phyloP scores from a whole-genome alignment of 1,140 invertebrate genomes.

The Diprion similis region DNA sequence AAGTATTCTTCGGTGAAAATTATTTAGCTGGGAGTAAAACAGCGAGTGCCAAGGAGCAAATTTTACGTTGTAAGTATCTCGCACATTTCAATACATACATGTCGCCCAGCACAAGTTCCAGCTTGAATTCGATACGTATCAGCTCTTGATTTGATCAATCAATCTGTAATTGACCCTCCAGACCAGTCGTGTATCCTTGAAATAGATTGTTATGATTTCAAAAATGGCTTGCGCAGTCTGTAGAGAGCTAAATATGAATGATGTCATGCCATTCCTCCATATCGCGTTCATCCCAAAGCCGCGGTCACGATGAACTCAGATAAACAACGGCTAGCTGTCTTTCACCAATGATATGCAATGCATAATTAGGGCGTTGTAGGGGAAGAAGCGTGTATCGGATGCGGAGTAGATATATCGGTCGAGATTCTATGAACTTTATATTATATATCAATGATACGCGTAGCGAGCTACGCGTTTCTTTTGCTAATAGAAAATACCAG shows the following conservation, averaged over 20 bases:
- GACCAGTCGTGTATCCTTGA: neutral
- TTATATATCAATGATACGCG: too few species aligned
- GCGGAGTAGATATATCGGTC: neutral
- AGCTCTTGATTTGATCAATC: neutral
- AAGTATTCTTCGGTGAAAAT: too few species aligned
- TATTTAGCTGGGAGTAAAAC: too few species aligned
- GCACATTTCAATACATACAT: neutral
- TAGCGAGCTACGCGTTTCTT: too few species aligned
- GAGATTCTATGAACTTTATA: neutral
- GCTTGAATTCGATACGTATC: neutral
- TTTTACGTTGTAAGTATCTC: neutral
- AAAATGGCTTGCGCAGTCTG: neutral
- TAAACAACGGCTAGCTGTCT: conserved; percentile 42
- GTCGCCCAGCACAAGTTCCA: neutral
- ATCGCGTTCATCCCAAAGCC: conserved; percentile 33
- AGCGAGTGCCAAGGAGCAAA: too few species aligned
- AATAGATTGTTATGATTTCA: neutral
- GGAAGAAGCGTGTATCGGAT: conserved; percentile 21
- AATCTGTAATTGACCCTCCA: neutral
- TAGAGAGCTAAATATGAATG: neutral
- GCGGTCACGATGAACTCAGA: conserved; percentile 19
- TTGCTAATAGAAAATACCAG: too few species aligned
- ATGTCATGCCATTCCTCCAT: neutral
- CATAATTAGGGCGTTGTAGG: conserved; percentile 41
- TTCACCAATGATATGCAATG: conserved; percentile 41